Conservation (phyloP, 2,797 vertebrate genomes). For the Perdix hodgsoniae region DNA sequence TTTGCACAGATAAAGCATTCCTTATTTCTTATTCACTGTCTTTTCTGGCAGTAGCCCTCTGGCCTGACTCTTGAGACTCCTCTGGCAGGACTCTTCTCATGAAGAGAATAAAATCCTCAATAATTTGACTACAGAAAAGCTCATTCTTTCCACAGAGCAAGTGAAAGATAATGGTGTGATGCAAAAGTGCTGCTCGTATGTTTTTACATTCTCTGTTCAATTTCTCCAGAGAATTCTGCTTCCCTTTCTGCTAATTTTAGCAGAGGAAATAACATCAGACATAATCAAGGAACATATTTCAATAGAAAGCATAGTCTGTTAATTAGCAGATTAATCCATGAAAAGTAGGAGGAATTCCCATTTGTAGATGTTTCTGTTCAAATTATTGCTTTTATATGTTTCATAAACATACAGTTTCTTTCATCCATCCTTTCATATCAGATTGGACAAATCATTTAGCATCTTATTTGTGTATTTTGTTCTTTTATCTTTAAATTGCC, state of each 20-base stretch:
- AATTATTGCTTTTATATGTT: neutral
- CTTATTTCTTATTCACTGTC: neutral
- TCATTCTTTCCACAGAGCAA: neutral
- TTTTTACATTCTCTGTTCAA: neutral
- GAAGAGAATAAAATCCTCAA: neutral
- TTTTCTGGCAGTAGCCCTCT: neutral
- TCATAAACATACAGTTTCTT: neutral
- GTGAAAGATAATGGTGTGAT: neutral
- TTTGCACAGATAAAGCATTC: neutral
- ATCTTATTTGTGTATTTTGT: neutral
- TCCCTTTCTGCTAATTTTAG: neutral
- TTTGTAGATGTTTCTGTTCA: neutral
- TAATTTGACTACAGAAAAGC: neutral
- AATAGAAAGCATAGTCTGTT: neutral
- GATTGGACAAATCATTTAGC: neutral
- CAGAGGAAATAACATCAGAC: neutral
- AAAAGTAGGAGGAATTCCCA: neutral
- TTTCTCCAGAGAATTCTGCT: neutral
- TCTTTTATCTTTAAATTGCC: neutral
- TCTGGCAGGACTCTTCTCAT: neutral
- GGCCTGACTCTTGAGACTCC: no score
- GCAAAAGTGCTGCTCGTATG: neutral
- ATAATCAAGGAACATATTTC: neutral
- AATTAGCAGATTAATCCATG: neutral
- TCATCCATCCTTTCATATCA: neutral